Evolutionary conservation across 2,113 vertebrate genomes (phyloP).

Genomic region (Buteo buteo): DNA sequence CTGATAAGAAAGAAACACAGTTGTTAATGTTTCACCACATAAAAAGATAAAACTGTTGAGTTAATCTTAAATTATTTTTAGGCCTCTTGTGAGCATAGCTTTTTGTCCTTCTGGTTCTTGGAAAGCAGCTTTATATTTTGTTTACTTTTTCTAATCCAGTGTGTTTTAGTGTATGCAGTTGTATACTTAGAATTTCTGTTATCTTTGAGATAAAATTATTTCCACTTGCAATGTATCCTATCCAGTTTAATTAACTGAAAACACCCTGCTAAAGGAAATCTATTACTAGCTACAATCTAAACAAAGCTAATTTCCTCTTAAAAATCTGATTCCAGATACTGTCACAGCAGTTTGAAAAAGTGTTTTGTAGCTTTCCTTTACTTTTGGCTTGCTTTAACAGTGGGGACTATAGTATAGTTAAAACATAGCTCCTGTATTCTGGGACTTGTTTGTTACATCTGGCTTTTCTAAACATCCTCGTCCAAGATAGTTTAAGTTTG

Average conservation of each 20-base stretch:
- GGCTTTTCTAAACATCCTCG: neutral
- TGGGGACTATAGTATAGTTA: neutral
- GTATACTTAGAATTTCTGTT: neutral
- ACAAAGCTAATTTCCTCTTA: neutral
- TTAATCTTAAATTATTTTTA: neutral
- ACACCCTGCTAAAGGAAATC: neutral
- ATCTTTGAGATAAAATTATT: neutral
- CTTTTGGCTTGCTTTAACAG: neutral
- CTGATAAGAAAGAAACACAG: neutral
- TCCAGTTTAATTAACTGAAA: neutral
- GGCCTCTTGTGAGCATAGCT: neutral
- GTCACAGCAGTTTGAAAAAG: neutral
- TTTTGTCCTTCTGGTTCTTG: neutral
- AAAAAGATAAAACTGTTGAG: neutral
- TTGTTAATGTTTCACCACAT: neutral
- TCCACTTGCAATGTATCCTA: neutral
- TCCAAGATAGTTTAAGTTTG: neutral
- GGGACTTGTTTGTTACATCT: neutral
- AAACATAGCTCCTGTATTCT: neutral
- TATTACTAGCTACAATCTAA: neutral
- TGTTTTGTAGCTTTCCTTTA: neutral
- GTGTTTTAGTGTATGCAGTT: neutral
- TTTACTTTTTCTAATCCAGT: neutral
- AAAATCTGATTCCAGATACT: neutral
- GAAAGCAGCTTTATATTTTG: neutral